Evolutionary conservation across 2,797 vertebrate genomes (phyloP).

Genomic region (Galagoides demidoff): DNA sequence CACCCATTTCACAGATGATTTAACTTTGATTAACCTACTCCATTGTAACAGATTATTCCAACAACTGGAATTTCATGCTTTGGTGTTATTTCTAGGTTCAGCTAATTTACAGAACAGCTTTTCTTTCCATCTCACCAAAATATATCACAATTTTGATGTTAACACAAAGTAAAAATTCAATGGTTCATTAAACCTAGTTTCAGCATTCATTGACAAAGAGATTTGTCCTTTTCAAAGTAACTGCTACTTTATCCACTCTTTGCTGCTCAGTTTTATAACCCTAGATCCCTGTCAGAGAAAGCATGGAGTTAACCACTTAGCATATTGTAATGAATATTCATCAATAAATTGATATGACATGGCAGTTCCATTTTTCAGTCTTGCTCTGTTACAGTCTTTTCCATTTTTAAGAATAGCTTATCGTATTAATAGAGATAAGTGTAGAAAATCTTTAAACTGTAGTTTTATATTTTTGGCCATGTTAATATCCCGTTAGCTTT

Average conservation of each 20-base stretch:
- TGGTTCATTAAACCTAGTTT: constrained; percentile 88
- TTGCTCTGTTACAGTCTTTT: constrained; percentile 67
- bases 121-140: constrained; percentile 88
- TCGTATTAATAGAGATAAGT: constrained; percentile 34
- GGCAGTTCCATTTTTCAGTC: constrained; percentile 80
- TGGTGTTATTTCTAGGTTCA: constrained; percentile 85
- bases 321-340: constrained; percentile 87
- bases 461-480: constrained; percentile 19
- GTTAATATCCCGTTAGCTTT: constrained; percentile 25
- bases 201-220: constrained; percentile 86
- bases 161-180: constrained; percentile 86
- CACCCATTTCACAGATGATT: constrained; percentile 91
- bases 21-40: constrained; percentile 89
- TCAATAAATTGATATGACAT: constrained; percentile 84
- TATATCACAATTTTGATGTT: constrained; percentile 89
- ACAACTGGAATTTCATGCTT: constrained; percentile 87
- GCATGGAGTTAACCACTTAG: constrained; percentile 85
- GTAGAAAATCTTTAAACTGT: constrained; percentile 57
- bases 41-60: constrained; percentile 87
- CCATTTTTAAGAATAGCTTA: constrained; percentile 71
- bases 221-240: constrained; percentile 86
- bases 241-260: constrained; percentile 84
- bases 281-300: constrained; percentile 86
- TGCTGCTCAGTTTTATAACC: constrained; percentile 85
- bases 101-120: constrained; percentile 86